Evolutionary conservation across 2,888 invertebrate genomes (phyloP).

Genomic region (Steinernema hermaphroditum): DNA sequence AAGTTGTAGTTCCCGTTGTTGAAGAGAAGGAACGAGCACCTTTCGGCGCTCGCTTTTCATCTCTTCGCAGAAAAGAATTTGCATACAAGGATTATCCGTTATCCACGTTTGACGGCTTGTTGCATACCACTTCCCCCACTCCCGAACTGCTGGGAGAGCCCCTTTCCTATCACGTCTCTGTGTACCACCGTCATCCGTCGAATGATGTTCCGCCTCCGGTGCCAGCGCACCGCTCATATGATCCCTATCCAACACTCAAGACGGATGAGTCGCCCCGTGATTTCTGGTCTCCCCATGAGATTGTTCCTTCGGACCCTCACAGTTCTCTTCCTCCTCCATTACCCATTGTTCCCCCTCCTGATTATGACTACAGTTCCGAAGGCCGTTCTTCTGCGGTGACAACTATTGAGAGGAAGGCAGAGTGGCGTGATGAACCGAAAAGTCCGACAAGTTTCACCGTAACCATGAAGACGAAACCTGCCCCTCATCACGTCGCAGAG

Average conservation of each 20-base stretch:
- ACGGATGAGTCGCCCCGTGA: not conserved
- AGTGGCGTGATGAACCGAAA: not conserved
- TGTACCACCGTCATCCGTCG: too few relatives aligned
- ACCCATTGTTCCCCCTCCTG: not conserved
- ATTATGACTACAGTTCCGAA: constrained; percentile 23
- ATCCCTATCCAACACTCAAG: not conserved
- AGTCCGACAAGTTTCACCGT: constrained; percentile 2
- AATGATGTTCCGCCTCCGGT: not conserved
- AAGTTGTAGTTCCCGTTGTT: too few relatives aligned
- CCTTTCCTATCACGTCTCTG: too few relatives aligned
- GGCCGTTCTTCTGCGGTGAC: not conserved
- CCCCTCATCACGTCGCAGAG: not conserved
- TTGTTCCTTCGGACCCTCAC: not conserved
- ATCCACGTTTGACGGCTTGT: too few relatives aligned
- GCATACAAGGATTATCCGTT: too few relatives aligned
- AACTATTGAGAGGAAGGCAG: not conserved
- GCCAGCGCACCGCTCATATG: not conserved
- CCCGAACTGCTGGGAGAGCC: too few relatives aligned
- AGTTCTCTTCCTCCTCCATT: not conserved
- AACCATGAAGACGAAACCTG: not conserved
- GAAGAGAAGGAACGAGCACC: too few relatives aligned
- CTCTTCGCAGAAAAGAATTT: too few relatives aligned
- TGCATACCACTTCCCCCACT: too few relatives aligned
- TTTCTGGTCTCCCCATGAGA: not conserved
- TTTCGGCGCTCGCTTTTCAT: too few relatives aligned